Percentiles rank a stretch among this genome's conserved stretches.
Conservation (phyloP, 2,888 invertebrate genomes). For the Patella ulyssiponensis region DNA sequence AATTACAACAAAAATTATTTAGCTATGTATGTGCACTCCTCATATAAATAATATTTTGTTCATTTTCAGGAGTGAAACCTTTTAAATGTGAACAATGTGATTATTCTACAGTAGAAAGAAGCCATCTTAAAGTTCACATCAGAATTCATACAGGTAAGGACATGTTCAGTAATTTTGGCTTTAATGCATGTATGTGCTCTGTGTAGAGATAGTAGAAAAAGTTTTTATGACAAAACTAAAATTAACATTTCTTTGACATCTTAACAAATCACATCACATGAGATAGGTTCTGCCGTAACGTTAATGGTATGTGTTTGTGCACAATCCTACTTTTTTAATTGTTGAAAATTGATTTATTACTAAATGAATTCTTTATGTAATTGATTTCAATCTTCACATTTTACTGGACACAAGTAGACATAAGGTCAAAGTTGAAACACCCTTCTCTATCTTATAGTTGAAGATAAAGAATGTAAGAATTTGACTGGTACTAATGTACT, state of each 20-base stretch:
- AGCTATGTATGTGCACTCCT: not conserved
- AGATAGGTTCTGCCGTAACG: not conserved
- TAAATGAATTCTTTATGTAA: too few species aligned
- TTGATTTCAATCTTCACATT: too few species aligned
- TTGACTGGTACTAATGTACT: too few species aligned
- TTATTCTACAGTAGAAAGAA: constrained; percentile 71
- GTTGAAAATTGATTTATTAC: too few species aligned
- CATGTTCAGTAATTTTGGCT: not conserved
- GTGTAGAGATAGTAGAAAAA: not conserved
- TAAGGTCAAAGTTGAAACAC: too few species aligned
- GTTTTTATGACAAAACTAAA: not conserved
- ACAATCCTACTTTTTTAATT: too few species aligned
- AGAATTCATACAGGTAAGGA: constrained; percentile 69
- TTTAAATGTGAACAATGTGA: constrained; percentile 72
- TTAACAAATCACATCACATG: not conserved
- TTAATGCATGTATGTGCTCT: not conserved
- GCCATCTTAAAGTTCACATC: constrained; percentile 71
- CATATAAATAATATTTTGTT: constrained; percentile 10
- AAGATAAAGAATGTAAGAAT: too few species aligned
- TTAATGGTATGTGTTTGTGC: not conserved
- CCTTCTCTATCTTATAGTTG: too few species aligned
- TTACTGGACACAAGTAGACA: too few species aligned
- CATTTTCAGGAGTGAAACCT: constrained; percentile 68
- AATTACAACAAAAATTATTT: not conserved
- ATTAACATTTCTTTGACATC: not conserved